Percentiles rank a stretch among this genome's conserved stretches.
Conservation (phyloP, 37 sponge, comb jelly and placozoan species). For the Eunapius fragilis region DNA sequence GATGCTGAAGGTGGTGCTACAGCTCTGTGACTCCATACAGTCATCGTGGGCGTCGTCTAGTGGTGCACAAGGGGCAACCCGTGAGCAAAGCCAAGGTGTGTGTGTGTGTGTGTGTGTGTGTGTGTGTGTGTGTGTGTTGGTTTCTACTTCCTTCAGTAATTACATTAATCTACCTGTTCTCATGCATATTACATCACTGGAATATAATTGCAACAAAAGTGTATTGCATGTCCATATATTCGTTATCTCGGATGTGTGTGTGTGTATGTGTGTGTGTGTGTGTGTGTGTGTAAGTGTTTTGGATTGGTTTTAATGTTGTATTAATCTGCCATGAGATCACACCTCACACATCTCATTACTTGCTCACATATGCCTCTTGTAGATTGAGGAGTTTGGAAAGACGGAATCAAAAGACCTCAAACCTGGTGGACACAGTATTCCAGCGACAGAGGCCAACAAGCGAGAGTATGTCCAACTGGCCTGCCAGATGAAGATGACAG, state of each 20-base stretch:
- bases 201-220: no score
- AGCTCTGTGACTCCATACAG: slow-evolving; percentile 73
- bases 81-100: background rate
- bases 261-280: no score
- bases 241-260: no score
- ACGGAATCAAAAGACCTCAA: slow-evolving; percentile 87
- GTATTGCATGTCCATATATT: no score
- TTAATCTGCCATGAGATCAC: background rate
- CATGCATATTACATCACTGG: no score
- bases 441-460: slow-evolving; percentile 97
- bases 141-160: no score
- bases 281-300: no score
- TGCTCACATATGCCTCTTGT: background rate
- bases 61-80: background rate
- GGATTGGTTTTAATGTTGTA: background rate
- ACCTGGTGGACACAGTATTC: slow-evolving; percentile 73
- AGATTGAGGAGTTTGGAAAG: slow-evolving; percentile 96
- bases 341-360: no score
- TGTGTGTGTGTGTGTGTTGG: background rate
- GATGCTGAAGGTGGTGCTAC: slow-evolving; percentile 90
- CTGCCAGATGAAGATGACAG: slow-evolving; percentile 99
- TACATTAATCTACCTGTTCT: no score
- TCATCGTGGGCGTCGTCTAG: slow-evolving; percentile 12
- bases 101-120: slow-evolving; percentile 20
- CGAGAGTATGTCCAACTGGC: slow-evolving; percentile 95